These are phyloP conservation scores for Thamnophis sirtalis DNA, from an alignment of 2,113 vertebrate genomes.

Conservation along the genomic window DNA sequence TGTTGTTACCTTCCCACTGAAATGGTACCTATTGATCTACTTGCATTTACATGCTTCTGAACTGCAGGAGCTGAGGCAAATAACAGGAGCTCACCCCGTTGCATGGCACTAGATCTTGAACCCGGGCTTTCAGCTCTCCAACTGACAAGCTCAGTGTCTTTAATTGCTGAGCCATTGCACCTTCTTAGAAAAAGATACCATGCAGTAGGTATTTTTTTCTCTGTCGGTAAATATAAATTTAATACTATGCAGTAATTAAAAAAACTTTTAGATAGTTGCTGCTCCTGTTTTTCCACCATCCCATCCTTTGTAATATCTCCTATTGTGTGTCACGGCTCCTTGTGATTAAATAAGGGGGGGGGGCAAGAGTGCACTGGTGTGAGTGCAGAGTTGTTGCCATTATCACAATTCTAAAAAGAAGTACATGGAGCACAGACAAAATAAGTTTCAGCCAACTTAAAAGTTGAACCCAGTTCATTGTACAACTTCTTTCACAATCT, in stretches of 20 bases:
- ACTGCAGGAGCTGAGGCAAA: not conserved
- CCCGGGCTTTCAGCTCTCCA: not conserved
- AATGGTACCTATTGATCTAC: not conserved
- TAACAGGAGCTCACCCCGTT: not conserved
- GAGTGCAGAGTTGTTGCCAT: conserved; percentile 56
- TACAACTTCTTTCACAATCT: not conserved
- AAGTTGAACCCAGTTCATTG: not conserved
- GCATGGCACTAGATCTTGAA: not conserved
- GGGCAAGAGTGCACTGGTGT: conserved; percentile 53
- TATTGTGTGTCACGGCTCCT: conserved; percentile 41
- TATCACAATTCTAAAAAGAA: conserved; percentile 48
- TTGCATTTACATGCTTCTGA: not conserved
- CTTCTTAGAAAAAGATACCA: not conserved
- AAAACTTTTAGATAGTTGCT: not conserved
- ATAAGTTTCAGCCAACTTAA: conserved; percentile 15
- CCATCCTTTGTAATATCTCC: not conserved
- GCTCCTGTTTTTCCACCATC: not conserved
- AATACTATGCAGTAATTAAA: not conserved
- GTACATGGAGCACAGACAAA: conserved; percentile 34
- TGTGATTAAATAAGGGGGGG: conserved; percentile 56
- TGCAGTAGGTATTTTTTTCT: not conserved
- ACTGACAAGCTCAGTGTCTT: not conserved
- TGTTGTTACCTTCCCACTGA: not conserved
- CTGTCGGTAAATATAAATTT: no score
- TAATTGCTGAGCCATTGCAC: not conserved